Base-by-base conservation (phyloP, 1,140 invertebrate species). In the Platyscapa corneri region DNA sequence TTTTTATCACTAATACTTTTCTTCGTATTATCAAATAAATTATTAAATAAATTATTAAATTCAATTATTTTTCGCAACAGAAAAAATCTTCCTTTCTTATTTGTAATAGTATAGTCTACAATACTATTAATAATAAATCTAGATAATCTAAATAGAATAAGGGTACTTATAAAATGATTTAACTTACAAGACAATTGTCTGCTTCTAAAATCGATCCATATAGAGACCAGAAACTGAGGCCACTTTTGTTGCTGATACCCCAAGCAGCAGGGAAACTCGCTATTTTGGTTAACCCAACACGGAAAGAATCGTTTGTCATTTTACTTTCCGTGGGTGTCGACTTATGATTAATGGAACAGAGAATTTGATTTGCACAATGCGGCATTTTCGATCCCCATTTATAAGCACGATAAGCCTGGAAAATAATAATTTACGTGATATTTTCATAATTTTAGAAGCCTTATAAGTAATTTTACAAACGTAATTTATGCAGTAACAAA, bases 261-360 rank as follows among this genome's bases (percentile, higher is more conserved):
- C 96, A 96, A 2, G 95, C 95, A 0, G 95, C 95, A 23, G 94
- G 94, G 88, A 97, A 94, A 91, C 96, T 97, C 84, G 96, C 95
- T 8, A 96, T 89, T 92, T 96, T 97, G 1, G 96, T 96, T 30
- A 97, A 91, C 67, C 94, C 94, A 94, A 56, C 93, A 94, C 76
- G 93, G 91, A 85, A 86, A 2, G 60, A 30, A 7, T 84, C 77
- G 32, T 78, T 42, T 3, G 23, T 16, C 88, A 53, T n/a, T 80
- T 88, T 83, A 30, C 89, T 85, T 10, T 91, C 89, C 37, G 86
- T 89, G n/a, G 85, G 92, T n/a, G 87, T 89, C 37, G 85, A 92
- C 60, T 95, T 95, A 87, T 95, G 93, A 88, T 97, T 97, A 20
- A 97, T 95, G 18, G 96, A 91, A 90, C 97, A 97, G 85, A 97